phyloP scores from a whole-genome alignment of 2,888 invertebrate species.

The Pristionchus mayeri region DNA sequence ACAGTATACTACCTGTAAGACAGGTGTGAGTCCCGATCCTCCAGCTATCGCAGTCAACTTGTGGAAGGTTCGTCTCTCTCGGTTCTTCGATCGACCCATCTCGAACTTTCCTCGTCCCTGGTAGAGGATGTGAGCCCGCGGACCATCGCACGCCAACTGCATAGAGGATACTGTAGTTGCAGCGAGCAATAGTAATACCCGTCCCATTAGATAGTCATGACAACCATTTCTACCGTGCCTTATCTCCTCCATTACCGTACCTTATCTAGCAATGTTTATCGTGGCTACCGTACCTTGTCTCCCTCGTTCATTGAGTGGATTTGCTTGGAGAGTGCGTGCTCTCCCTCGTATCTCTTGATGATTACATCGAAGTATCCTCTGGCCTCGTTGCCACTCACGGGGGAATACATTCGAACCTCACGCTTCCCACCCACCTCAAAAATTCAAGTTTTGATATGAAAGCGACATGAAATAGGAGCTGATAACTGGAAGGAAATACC shows the following conservation, averaged over 20 bases:
- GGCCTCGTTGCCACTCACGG: conserved; percentile 94
- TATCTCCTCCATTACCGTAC: neutral
- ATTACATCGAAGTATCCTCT: conserved; percentile 89
- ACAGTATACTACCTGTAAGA: conserved; percentile 90
- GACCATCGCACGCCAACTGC: conserved; percentile 87
- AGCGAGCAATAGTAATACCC: too few relatives aligned
- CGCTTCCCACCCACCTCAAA: conserved; percentile 86
- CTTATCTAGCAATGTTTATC: too few relatives aligned
- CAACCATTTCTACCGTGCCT: too few relatives aligned
- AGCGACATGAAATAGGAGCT: too few relatives aligned
- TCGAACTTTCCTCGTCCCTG: conserved; percentile 81
- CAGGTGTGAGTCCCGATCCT: conserved; percentile 88
- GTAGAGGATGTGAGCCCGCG: conserved; percentile 90
- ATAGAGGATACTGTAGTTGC: conserved; percentile 1
- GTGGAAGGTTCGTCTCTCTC: conserved; percentile 85
- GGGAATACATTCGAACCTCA: conserved; percentile 95
- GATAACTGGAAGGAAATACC: too few relatives aligned
- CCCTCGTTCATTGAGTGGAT: conserved; percentile 49
- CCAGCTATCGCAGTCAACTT: conserved; percentile 93
- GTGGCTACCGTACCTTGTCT: conserved; percentile 19
- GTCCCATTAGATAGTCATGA: too few relatives aligned
- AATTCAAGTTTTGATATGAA: too few relatives aligned
- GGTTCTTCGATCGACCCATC: conserved; percentile 88
- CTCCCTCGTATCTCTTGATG: conserved; percentile 45
- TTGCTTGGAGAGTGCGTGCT: conserved; percentile 49